phyloP scores from a whole-genome alignment of 2,113 vertebrate species.

The Phrynosoma platyrhinos region DNA sequence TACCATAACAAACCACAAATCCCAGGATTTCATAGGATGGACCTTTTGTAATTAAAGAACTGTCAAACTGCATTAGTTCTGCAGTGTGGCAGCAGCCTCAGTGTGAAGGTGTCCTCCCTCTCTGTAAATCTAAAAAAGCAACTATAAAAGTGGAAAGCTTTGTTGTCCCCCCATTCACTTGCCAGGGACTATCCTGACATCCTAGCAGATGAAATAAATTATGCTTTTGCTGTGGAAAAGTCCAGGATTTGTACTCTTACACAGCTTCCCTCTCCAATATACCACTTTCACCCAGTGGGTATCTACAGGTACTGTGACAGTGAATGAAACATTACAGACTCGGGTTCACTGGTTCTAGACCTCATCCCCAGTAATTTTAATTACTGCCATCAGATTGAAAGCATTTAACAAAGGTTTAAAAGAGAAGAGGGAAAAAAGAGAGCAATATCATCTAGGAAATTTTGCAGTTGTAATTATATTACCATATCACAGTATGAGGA shows the following conservation, averaged over 20 bases:
- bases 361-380: not conserved
- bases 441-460: not conserved
- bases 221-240: not conserved
- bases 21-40: too few relatives aligned
- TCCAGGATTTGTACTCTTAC: not conserved
- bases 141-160: too few relatives aligned
- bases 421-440: not conserved
- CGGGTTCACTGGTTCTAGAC: slow-evolving; percentile 18
- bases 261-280: not conserved
- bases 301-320: not conserved
- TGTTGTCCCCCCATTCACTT: too few relatives aligned
- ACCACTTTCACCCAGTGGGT: not conserved
- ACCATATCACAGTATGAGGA: not conserved
- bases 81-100: too few relatives aligned
- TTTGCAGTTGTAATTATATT: not conserved
- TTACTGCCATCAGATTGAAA: slow-evolving; percentile 2
- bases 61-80: too few relatives aligned
- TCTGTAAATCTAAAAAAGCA: too few relatives aligned
- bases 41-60: too few relatives aligned
- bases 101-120: too few relatives aligned
- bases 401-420: slow-evolving; percentile 4
- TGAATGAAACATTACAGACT: not conserved
- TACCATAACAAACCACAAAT: too few relatives aligned
- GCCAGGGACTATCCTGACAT: too few relatives aligned
- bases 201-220: too few relatives aligned